A percentile compares a stretch with the other conserved stretches of the same genome.
phyloP scores from a whole-genome alignment of 2,113 vertebrate genomes.

The Brienomyrus brachyistius region DNA sequence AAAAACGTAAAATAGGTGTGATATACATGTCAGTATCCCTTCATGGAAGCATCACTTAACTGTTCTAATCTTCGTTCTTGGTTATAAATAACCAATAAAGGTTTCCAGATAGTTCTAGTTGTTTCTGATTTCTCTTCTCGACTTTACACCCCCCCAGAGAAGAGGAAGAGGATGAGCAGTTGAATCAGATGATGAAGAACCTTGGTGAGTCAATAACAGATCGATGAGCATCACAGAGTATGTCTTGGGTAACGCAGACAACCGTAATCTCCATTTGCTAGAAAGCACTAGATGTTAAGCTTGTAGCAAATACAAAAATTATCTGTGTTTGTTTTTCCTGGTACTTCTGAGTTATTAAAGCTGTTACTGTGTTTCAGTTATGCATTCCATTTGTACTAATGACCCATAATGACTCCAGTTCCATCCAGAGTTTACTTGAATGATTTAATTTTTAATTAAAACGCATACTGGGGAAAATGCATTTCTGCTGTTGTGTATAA shows the following conservation, averaged over 20 bases:
- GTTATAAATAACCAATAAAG: not conserved
- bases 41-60: not conserved
- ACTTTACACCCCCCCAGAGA: slow-evolving; percentile 63
- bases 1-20: not conserved
- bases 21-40: not conserved
- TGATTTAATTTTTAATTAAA: slow-evolving; percentile 32
- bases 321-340: slow-evolving; percentile 12
- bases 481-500: slow-evolving; percentile 38
- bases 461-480: slow-evolving; percentile 41
- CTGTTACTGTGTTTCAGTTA: slow-evolving; percentile 26
- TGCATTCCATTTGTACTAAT: slow-evolving; percentile 52
- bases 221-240: not conserved
- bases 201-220: slow-evolving; percentile 61
- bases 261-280: slow-evolving; percentile 5
- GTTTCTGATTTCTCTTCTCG: not conserved
- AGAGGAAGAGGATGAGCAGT: slow-evolving; percentile 79
- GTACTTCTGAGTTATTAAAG: slow-evolving; percentile 14
- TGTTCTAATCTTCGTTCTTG: not conserved
- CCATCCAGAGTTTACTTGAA: slow-evolving; percentile 29
- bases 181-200: slow-evolving; percentile 78
- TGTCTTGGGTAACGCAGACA: not conserved
- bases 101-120: not conserved
- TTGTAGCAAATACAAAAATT: not conserved
- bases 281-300: not conserved
- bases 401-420: slow-evolving; percentile 56